Conservation (phyloP, 2,113 vertebrate species). For the Scatophagus argus region DNA sequence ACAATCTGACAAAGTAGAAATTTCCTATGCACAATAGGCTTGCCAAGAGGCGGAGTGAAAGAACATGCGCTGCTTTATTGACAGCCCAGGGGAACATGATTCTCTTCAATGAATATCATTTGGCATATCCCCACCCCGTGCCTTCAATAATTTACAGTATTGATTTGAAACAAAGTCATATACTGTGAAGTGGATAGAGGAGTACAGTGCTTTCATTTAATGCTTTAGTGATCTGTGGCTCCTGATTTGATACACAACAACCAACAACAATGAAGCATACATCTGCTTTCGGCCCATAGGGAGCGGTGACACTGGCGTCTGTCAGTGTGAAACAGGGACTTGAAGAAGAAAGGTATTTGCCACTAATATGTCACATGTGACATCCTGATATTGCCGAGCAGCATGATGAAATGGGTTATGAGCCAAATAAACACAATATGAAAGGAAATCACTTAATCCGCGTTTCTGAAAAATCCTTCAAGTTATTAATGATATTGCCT, state of each 20-base stretch:
- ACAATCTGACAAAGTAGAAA: conserved; percentile 73
- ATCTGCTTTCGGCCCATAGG: conserved; percentile 50
- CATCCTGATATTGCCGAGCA: conserved; percentile 37
- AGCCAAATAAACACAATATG: conserved; percentile 66
- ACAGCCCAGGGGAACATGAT: conserved; percentile 75
- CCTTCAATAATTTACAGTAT: conserved; percentile 83
- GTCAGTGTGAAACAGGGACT: conserved; percentile 65
- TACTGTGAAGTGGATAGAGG: conserved; percentile 72
- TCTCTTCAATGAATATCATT: conserved; percentile 83
- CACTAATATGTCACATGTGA: conserved; percentile 50
- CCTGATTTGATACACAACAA: conserved; percentile 61
- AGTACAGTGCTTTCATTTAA: conserved; percentile 73
- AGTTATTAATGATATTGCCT: conserved; percentile 73
- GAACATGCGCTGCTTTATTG: conserved; percentile 67
- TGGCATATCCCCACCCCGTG: conserved; percentile 71
- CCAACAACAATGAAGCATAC: conserved; percentile 48
- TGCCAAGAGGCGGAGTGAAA: conserved; percentile 72
- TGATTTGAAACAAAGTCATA: conserved; percentile 80
- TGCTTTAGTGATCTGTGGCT: conserved; percentile 73
- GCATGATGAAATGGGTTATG: conserved; percentile 54
- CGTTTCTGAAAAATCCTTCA: conserved; percentile 38
- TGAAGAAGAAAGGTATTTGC: conserved; percentile 40
- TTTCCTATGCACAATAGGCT: conserved; percentile 67
- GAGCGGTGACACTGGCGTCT: conserved; percentile 53
- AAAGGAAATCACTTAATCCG: conserved; percentile 67